These are phyloP conservation scores for Gopherus flavomarginatus DNA, from an alignment of 2,113 vertebrate species.

Conservation along the genomic window DNA sequence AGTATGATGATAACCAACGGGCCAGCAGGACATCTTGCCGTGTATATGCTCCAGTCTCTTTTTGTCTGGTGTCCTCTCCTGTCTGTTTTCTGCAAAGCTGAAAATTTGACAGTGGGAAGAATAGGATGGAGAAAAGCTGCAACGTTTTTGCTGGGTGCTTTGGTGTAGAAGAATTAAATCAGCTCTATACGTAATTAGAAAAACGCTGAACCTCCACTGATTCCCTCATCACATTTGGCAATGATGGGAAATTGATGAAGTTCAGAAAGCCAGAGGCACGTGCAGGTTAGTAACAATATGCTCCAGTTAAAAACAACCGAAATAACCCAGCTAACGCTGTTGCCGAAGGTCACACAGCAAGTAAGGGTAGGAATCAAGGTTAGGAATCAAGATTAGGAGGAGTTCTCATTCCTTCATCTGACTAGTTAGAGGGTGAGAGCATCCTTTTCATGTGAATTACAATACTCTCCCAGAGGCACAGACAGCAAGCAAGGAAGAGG, in stretches of 20 bases:
- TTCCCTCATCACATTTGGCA: no score
- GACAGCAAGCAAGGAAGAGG: neutral
- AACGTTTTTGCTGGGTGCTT: neutral
- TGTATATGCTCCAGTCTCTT: neutral
- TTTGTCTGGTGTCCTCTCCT: neutral
- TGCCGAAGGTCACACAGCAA: neutral
- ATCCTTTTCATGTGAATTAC: neutral
- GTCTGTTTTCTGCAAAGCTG: no score
- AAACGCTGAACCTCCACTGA: neutral
- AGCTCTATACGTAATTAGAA: neutral
- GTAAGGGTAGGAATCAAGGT: no score
- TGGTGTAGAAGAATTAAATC: neutral
- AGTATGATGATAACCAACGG: accelerated
- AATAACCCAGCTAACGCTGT: neutral
- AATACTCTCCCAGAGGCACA: neutral
- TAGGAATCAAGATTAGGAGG: no score
- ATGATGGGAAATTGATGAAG: no score
- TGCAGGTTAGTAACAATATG: neutral
- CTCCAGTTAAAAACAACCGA: neutral
- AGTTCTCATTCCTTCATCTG: no score
- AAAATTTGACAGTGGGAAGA: neutral
- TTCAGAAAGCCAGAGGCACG: neutral
- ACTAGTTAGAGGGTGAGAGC: neutral
- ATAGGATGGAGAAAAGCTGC: neutral
- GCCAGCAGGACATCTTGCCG: accelerated